Evolutionary conservation across 2,888 invertebrate species (phyloP).

Genomic region (Chalcosyrphus nemorum): DNA sequence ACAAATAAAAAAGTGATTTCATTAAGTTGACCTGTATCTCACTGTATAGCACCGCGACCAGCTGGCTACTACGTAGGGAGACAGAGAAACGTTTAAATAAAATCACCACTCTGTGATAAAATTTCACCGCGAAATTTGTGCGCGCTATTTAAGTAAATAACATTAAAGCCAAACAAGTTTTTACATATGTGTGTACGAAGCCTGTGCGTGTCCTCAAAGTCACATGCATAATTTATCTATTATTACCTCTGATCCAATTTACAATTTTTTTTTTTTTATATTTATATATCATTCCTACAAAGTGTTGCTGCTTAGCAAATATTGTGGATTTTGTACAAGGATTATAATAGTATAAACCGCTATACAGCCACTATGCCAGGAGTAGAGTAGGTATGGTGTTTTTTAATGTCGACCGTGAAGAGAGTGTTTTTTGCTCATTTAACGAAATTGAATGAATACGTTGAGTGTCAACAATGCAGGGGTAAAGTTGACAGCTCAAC

Average conservation of each 20-base stretch:
- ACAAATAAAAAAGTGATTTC: conserved; percentile 64
- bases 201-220: conserved; percentile 24
- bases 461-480: conserved; percentile 64
- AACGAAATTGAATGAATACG: conserved; percentile 63
- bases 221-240: conserved; percentile 55
- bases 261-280: conserved; percentile 1
- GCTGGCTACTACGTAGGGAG: too few relatives aligned
- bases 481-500: conserved; percentile 50
- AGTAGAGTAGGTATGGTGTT: not conserved
- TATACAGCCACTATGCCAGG: not conserved
- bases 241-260: conserved; percentile 50
- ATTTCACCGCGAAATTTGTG: conserved; percentile 19
- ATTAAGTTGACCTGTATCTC: conserved; percentile 53
- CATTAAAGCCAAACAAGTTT: conserved; percentile 37
- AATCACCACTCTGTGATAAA: conserved; percentile 49
- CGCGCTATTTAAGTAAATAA: conserved; percentile 33
- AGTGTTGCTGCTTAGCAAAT: conserved; percentile 49
- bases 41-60: too few relatives aligned
- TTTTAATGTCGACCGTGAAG: conserved; percentile 12
- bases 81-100: conserved; percentile 45
- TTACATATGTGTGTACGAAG: conserved; percentile 34
- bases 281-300: conserved; percentile 26
- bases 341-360: conserved; percentile 19
- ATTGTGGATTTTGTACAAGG: conserved; percentile 33
- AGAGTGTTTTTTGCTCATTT: conserved; percentile 47